Evolutionary conservation across 2,113 vertebrate genomes (phyloP).

Genomic region (Mustela lutreola): DNA sequence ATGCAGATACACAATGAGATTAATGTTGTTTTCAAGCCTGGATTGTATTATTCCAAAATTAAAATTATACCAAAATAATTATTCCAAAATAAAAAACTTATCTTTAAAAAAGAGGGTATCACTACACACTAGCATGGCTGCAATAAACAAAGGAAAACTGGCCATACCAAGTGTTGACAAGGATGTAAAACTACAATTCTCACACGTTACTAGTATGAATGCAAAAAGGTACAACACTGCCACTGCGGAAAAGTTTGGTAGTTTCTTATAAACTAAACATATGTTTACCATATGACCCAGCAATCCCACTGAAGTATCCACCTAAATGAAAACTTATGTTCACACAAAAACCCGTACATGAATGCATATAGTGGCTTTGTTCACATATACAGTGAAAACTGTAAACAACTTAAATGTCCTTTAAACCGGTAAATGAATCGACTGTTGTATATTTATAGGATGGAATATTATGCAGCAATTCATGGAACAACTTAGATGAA

Average conservation of each 20-base stretch:
- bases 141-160: constrained; percentile 39
- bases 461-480: not conserved
- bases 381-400: not conserved
- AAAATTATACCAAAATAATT: constrained; percentile 13
- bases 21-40: not conserved
- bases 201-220: not conserved
- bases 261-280: not conserved
- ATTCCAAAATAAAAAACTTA: not conserved
- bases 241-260: not conserved
- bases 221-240: not conserved
- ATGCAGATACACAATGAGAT: not conserved
- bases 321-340: not conserved
- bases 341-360: not conserved
- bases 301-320: not conserved
- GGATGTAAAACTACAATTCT: not conserved
- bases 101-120: not conserved
- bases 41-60: not conserved
- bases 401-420: not conserved
- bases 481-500: not conserved
- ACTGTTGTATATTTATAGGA: not conserved
- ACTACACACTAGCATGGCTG: constrained; percentile 16
- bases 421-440: not conserved
- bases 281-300: not conserved
- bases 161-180: not conserved
- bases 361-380: not conserved